Base-by-base conservation (phyloP, 2,888 invertebrate genomes). In the Leucozona laternaria region DNA sequence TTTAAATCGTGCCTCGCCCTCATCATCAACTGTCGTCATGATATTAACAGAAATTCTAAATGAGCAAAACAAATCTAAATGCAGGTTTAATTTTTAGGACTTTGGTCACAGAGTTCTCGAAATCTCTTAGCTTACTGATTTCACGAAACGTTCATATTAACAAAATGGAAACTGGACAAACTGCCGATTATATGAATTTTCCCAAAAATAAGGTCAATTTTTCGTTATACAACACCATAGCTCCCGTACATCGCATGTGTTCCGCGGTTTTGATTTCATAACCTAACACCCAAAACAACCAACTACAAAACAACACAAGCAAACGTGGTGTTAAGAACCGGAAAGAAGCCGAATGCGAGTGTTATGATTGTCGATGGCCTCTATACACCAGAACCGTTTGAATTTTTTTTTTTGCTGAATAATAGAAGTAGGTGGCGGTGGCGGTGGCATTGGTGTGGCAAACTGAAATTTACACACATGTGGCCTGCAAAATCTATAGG, bases 201-300 rank as follows among this genome's bases (percentile, higher is more conserved):
- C 5, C 31, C n/a, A 15, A 50, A 62, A 79, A 83, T 79, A 62
- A 50, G 79, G 79, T 83, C 79, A 83, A 70, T 79, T 70, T 75
- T 78, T 70, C 68, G 13, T 83, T n/a, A 37, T n/a, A n/a, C 20
- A 34, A 68, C 20, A 22, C n/a, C 7, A 37, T 50, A 68, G 62
- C 40, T 15, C 37, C 40, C 1, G 31, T 64, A 43, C 25, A 17
- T 64, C 64, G 45, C 60, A 83, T 55, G 73, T 78, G 68, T 62
- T 73, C 62, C 70, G 73, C 43, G 79, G 79, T 62, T 64, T 73
- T 50, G 45, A 68, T 55, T 83, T 62, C 25, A 70, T 70, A 60
- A 73, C 79, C 73, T 48, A 55, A 73, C 73, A 73, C 48, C 28
- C 48, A 66, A 68, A 48, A 70, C 62, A 73, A 25, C 53, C 11